Conservation (phyloP, 1,140 invertebrate species). For the Eriosoma lanigerum region DNA sequence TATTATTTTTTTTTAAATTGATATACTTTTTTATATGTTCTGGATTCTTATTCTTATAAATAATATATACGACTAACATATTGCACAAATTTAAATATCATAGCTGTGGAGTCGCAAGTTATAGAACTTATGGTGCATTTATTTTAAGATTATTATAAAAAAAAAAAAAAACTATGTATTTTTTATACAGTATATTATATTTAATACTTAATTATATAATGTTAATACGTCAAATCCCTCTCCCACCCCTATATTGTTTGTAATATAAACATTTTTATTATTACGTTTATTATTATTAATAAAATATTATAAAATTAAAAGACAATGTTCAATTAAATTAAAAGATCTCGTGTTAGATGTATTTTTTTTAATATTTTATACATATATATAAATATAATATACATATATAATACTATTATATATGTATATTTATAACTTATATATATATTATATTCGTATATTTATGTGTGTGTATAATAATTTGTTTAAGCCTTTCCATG, state of each 20-base stretch:
- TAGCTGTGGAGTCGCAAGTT: conserved; percentile 9
- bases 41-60: background rate
- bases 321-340: conserved; percentile 49
- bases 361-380: conserved; percentile 47
- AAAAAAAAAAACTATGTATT: conserved; percentile 45
- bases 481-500: conserved; percentile 50
- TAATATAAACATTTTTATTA: conserved; percentile 32
- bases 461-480: conserved; percentile 8
- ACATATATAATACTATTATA: background rate
- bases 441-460: background rate
- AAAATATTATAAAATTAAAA: conserved; percentile 43
- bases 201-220: conserved; percentile 34
- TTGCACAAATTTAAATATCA: conserved; percentile 34
- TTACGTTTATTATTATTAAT: background rate
- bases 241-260: conserved; percentile 19
- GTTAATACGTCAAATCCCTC: conserved; percentile 9
- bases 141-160: conserved; percentile 14
- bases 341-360: conserved; percentile 51
- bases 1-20: conserved; percentile 30
- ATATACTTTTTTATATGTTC: conserved; percentile 30
- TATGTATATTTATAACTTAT: conserved; percentile 1
- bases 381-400: background rate
- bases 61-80: conserved; percentile 11
- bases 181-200: conserved; percentile 44
- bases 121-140: conserved; percentile 39